A percentile compares a stretch with the other conserved stretches of the same genome.
phyloP scores from a whole-genome alignment of 2,113 vertebrate species.

The Odontophorus gujanensis region DNA sequence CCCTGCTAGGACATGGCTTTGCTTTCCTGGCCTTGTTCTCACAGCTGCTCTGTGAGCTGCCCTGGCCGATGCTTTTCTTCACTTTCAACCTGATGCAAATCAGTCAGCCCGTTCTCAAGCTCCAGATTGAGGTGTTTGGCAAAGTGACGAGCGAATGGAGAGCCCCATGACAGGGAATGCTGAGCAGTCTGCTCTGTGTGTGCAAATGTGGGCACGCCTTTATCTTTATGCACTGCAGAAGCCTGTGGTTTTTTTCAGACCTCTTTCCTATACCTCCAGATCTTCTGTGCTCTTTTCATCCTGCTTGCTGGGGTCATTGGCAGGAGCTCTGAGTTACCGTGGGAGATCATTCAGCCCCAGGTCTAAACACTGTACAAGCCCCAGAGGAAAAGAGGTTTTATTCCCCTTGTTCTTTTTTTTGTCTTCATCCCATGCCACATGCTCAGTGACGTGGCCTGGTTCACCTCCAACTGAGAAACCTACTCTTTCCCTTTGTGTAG shows the following conservation, averaged over 20 bases:
- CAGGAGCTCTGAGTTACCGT: neutral
- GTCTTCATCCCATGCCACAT: neutral
- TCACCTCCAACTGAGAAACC: neutral
- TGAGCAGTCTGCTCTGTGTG: accelerated
- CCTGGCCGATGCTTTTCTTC: neutral
- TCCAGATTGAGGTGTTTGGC: accelerated
- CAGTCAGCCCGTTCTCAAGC: accelerated
- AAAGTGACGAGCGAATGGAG: neutral
- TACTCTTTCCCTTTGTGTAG: neutral
- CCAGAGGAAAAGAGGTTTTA: neutral
- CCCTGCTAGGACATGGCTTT: neutral
- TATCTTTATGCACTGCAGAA: accelerated
- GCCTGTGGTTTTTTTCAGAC: neutral
- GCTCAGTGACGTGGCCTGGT: neutral
- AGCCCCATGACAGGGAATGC: neutral
- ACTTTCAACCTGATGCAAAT: neutral
- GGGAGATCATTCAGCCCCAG: neutral
- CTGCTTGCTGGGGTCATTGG: neutral
- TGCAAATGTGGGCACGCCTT: accelerated
- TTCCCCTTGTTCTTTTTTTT: neutral
- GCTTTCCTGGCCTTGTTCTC: accelerated
- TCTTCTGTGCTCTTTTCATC: neutral
- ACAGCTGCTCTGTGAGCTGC: neutral
- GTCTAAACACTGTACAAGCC: no score
- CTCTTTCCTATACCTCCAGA: neutral